Evolutionary conservation across 2,797 vertebrate genomes (phyloP).

Genomic region (Scolopax bukidnonensis): DNA sequence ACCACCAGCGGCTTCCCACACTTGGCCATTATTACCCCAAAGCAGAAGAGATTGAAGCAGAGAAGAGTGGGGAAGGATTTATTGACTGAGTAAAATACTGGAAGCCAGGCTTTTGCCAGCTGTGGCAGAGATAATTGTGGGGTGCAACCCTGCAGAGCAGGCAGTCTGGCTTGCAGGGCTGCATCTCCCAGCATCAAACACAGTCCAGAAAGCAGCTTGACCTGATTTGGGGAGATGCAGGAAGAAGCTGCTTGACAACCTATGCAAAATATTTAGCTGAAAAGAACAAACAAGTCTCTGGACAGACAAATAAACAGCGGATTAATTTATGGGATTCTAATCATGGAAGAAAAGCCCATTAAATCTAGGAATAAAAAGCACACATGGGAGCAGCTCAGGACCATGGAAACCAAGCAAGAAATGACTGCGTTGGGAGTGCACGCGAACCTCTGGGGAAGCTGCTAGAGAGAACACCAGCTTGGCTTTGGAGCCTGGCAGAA

Average conservation of each 20-base stretch:
- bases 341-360: constrained; percentile 25
- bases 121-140: constrained; percentile 10
- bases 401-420: background rate
- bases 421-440: background rate
- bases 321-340: constrained; percentile 27
- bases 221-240: background rate
- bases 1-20: background rate
- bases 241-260: constrained; percentile 58
- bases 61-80: background rate
- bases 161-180: background rate
- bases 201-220: background rate
- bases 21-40: background rate
- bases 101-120: background rate
- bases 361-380: constrained; percentile 16
- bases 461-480: background rate
- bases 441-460: rapidly evolving
- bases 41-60: background rate
- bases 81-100: background rate
- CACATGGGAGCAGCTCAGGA: background rate
- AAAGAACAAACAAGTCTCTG: constrained; percentile 33
- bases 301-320: constrained; percentile 46
- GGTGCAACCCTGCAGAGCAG: constrained; percentile 19
- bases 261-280: constrained; percentile 61
- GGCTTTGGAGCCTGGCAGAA: background rate
- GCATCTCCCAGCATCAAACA: background rate